These are phyloP conservation scores for Ptilonorhynchus violaceus DNA, from an alignment of 2,113 vertebrate genomes.

Conservation along the genomic window DNA sequence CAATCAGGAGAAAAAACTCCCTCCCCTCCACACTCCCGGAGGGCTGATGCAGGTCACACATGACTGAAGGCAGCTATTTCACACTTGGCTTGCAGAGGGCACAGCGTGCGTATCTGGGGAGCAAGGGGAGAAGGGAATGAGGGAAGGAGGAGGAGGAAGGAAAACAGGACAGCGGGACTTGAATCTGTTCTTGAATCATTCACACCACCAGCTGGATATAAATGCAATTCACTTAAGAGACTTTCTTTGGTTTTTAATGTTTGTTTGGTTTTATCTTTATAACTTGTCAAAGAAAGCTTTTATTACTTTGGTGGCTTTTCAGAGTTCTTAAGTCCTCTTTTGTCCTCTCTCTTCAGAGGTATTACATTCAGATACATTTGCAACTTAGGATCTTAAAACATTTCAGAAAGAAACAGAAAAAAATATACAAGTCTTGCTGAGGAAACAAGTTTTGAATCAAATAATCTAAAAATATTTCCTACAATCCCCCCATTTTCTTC, in stretches of 20 bases:
- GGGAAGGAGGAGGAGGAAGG: background rate
- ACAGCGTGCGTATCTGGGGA: fast-evolving
- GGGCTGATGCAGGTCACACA: background rate
- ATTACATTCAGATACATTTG: background rate
- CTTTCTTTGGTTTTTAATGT: background rate
- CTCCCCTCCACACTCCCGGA: fast-evolving
- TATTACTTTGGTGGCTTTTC: background rate
- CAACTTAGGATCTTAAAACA: background rate
- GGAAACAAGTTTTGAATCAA: background rate
- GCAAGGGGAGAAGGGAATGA: background rate
- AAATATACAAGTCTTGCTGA: background rate
- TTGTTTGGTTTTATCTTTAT: background rate
- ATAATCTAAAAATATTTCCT: background rate
- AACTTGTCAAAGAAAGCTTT: background rate
- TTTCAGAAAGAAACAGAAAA: background rate
- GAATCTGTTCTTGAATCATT: background rate
- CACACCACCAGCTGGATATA: background rate
- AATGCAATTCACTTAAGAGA: background rate
- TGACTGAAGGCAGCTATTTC: conserved; percentile 40
- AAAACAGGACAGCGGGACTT: background rate
- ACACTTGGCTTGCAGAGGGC: conserved; percentile 33
- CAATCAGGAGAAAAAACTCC: background rate
- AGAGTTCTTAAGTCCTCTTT: background rate
- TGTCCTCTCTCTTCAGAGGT: background rate
- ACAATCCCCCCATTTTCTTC: background rate